Percentiles rank a stretch among this genome's conserved stretches.
phyloP scores from a whole-genome alignment of 1,140 invertebrate species.

The Magallana angulata region DNA sequence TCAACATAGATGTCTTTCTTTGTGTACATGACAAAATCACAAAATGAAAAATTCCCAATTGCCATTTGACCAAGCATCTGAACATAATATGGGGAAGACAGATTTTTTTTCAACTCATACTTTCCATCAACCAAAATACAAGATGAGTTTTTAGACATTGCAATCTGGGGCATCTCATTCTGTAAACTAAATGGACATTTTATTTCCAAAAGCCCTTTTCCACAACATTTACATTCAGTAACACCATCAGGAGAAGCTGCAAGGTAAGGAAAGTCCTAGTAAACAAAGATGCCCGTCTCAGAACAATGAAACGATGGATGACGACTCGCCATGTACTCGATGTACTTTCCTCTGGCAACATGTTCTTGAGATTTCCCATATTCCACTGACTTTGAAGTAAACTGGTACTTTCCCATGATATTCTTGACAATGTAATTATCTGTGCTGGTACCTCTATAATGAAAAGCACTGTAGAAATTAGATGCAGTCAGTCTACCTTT shows the following conservation, averaged over 20 bases:
- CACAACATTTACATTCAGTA: slow-evolving; percentile 40
- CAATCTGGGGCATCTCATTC: slow-evolving; percentile 10
- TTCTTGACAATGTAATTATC: slow-evolving; percentile 34
- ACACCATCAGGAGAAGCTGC: background rate
- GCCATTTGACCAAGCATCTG: background rate
- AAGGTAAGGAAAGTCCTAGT: too few species aligned
- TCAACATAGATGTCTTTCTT: background rate
- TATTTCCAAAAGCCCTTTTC: slow-evolving; percentile 23
- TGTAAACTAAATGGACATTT: slow-evolving; percentile 6
- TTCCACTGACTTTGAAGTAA: background rate
- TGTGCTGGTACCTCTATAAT: slow-evolving; percentile 17
- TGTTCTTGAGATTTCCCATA: slow-evolving; percentile 29
- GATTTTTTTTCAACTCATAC: slow-evolving; percentile 27
- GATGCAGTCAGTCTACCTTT: too few species aligned
- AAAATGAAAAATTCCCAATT: too few species aligned
- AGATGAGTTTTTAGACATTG: slow-evolving; percentile 33
- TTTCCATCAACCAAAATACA: slow-evolving; percentile 29
- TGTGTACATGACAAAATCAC: background rate
- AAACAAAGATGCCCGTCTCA: slow-evolving; percentile 3
- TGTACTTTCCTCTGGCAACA: background rate
- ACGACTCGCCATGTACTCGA: background rate
- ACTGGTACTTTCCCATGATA: background rate
- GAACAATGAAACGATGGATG: slow-evolving; percentile 18
- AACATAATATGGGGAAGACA: slow-evolving; percentile 41
- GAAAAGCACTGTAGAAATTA: background rate